These are phyloP conservation scores for Copidosoma aretas DNA, from an alignment of 2,888 invertebrate genomes.

Conservation along the genomic window DNA sequence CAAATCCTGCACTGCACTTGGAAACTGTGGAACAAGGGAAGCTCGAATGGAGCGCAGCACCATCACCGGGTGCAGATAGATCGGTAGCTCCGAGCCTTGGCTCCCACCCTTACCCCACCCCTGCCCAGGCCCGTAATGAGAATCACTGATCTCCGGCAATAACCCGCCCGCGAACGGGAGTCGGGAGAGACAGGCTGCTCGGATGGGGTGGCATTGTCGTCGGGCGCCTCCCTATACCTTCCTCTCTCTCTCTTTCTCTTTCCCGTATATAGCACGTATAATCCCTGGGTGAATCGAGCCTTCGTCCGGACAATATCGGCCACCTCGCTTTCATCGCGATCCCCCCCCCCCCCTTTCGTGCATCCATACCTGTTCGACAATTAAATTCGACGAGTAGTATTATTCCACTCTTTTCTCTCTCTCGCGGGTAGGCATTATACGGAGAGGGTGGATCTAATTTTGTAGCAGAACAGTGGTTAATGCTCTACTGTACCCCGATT, in stretches of 20 bases:
- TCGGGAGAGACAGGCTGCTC: background rate
- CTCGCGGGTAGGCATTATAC: background rate
- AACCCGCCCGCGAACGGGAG: background rate
- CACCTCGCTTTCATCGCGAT: background rate
- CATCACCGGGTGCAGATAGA: background rate
- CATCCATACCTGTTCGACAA: background rate
- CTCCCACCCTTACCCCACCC: conserved; percentile 6
- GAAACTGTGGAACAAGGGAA: background rate
- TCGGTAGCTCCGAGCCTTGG: background rate
- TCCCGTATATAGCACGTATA: conserved; percentile 16
- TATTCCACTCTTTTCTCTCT: background rate
- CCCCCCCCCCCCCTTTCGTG: background rate
- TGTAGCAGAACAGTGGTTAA: too few relatives aligned
- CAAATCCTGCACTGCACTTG: background rate
- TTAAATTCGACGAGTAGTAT: background rate
- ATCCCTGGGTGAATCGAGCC: background rate
- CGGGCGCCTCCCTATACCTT: conserved; percentile 10
- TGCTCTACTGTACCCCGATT: too few relatives aligned
- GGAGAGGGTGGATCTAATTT: too few relatives aligned
- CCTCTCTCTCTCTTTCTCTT: conserved; percentile 25
- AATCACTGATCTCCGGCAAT: conserved; percentile 30
- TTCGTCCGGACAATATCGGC: background rate
- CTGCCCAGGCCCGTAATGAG: conserved; percentile 22
- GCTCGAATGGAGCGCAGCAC: background rate
- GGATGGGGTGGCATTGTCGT: conserved; percentile 29